phyloP scores from a whole-genome alignment of 2,888 invertebrate species.

The Phrixothrix hirtus region DNA sequence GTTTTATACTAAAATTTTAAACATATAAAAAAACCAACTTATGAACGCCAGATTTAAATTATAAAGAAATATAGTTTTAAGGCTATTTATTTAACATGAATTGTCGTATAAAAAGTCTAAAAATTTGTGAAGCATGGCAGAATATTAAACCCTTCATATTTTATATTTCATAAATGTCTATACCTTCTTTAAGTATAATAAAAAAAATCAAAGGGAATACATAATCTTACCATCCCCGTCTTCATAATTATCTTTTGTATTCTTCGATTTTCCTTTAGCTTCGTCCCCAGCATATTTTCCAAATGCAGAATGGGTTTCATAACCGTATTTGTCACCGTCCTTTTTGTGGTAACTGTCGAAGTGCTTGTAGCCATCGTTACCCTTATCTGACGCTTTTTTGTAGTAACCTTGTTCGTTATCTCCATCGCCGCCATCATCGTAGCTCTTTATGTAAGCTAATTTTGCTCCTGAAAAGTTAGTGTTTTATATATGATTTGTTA shows the following conservation, averaged over 20 bases:
- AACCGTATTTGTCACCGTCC: constrained; percentile 72
- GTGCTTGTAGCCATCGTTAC: constrained; percentile 72
- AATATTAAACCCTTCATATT: no score
- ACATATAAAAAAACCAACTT: no score
- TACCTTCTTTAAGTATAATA: not conserved
- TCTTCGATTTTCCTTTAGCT: constrained; percentile 47
- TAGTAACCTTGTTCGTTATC: constrained; percentile 66
- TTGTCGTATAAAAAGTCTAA: no score
- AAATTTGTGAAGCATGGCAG: no score
- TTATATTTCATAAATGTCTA: no score
- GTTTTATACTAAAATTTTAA: no score
- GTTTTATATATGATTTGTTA: no score
- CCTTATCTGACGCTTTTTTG: constrained; percentile 64
- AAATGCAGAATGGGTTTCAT: constrained; percentile 68
- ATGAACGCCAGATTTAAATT: no score
- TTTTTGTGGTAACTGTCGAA: constrained; percentile 75
- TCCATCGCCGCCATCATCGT: constrained; percentile 63
- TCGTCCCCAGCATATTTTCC: constrained; percentile 59
- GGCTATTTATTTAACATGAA: no score
- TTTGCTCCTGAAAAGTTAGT: constrained; percentile 40
- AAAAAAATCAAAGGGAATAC: not conserved
- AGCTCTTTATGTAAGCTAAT: constrained; percentile 62
- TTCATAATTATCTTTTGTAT: constrained; percentile 10
- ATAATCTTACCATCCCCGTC: not conserved
- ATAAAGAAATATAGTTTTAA: no score